Percentiles rank a stretch among this genome's conserved stretches.
Evolutionary conservation across 2,113 vertebrate genomes (phyloP).

Genomic region (Cyphomyrus plagiostoma): DNA sequence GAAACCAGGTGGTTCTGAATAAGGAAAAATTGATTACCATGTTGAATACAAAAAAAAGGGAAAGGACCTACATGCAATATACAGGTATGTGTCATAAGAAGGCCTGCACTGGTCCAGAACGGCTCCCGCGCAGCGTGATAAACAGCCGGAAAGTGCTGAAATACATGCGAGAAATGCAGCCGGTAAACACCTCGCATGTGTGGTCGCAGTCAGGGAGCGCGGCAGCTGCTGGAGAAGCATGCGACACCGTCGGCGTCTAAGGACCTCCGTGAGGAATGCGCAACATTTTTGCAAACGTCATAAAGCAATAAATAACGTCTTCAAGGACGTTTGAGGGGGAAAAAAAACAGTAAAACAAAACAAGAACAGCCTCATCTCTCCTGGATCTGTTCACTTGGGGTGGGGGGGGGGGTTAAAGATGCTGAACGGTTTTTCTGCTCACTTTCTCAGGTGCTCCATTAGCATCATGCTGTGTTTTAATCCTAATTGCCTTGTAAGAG

Average conservation of each 20-base stretch:
- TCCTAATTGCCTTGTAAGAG: constrained; percentile 70
- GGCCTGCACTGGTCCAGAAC: not conserved
- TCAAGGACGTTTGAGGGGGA: constrained; percentile 11
- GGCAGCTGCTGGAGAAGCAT: not conserved
- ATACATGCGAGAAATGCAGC: not conserved
- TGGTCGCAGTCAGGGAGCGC: not conserved
- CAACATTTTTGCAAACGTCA: constrained; percentile 57
- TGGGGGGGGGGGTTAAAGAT: not conserved
- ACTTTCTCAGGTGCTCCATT: constrained; percentile 50
- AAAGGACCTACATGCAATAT: constrained; percentile 33
- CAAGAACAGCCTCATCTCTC: constrained; percentile 10
- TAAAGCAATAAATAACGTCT: constrained; percentile 55
- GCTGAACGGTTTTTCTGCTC: constrained; percentile 36
- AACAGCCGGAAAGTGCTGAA: not conserved
- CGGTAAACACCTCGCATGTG: not conserved
- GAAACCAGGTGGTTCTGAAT: constrained; percentile 58
- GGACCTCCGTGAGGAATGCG: constrained; percentile 43
- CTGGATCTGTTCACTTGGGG: not conserved
- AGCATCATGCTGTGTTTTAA: constrained; percentile 68
- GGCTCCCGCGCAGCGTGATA: not conserved
- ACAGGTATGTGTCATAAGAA: constrained; percentile 18
- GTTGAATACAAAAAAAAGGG: constrained; percentile 44
- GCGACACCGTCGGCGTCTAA: too few relatives aligned
- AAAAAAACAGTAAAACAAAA: constrained; percentile 8
- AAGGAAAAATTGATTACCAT: constrained; percentile 59